A percentile compares a stretch with the other conserved stretches of the same genome.
Evolutionary conservation across 2,888 invertebrate genomes (phyloP).

Genomic region (Pycnomerus fuliginosus): DNA sequence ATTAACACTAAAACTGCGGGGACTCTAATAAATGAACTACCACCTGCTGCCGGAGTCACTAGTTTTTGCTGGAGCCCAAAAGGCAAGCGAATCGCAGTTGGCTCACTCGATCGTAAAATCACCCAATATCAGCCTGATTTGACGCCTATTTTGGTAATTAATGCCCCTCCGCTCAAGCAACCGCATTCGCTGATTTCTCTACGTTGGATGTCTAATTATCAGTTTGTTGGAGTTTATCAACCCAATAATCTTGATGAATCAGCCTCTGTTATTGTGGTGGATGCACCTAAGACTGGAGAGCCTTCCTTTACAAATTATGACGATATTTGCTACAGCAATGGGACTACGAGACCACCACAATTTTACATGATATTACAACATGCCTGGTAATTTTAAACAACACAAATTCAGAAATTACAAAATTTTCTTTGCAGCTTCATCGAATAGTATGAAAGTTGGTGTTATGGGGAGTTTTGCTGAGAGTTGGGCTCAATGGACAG

Average conservation of each 20-base stretch:
- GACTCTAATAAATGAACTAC: constrained; percentile 50
- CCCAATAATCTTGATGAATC: constrained; percentile 56
- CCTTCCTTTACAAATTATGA: constrained; percentile 74
- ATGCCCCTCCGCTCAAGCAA: constrained; percentile 62
- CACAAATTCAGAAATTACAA: no score
- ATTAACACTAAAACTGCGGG: constrained; percentile 47
- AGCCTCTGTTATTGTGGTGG: constrained; percentile 63
- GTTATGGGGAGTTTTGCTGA: constrained; percentile 68
- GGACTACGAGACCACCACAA: constrained; percentile 65
- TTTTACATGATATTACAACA: constrained; percentile 73
- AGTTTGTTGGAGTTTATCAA: constrained; percentile 79
- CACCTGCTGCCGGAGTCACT: constrained; percentile 51
- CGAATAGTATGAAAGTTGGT: constrained; percentile 82
- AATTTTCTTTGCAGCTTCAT: constrained; percentile 75
- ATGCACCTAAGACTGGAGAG: constrained; percentile 70
- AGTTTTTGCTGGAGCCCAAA: constrained; percentile 94
- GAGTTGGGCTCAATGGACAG: constrained; percentile 78
- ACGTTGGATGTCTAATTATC: constrained; percentile 82
- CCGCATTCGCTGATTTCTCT: constrained; percentile 66
- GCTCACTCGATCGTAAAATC: constrained; percentile 78
- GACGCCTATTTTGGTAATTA: constrained; percentile 73
- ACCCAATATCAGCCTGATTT: constrained; percentile 89
- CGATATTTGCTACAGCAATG: constrained; percentile 80
- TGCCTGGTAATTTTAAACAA: constrained; percentile 78
- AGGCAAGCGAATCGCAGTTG: constrained; percentile 93